Evolutionary conservation across 2,113 vertebrate genomes (phyloP).

Genomic region (Petrocephalus zakoni): DNA sequence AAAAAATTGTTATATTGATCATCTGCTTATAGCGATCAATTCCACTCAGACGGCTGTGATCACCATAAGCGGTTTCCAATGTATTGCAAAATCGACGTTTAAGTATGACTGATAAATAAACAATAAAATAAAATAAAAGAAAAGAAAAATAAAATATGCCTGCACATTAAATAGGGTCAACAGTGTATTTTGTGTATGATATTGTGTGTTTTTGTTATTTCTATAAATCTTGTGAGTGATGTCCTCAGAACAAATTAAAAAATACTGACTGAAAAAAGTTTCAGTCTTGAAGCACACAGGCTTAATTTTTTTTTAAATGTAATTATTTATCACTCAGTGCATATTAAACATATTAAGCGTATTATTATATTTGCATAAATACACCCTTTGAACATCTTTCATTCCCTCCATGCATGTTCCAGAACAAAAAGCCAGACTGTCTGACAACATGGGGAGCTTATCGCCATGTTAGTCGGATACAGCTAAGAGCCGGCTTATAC

Average conservation of each 20-base stretch:
- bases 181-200: neutral
- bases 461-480: neutral
- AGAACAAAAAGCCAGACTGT: neutral
- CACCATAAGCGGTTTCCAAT: too few species aligned
- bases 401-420: neutral
- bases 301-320: neutral
- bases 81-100: conserved; percentile 12
- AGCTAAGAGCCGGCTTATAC: neutral
- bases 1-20: too few species aligned
- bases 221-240: neutral
- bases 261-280: neutral
- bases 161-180: neutral
- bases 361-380: conserved; percentile 7
- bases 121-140: too few species aligned
- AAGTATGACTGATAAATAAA: conserved; percentile 1
- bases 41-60: too few species aligned
- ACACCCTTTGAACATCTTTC: neutral
- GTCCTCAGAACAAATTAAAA: neutral
- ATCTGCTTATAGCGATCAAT: too few species aligned
- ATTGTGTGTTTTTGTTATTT: neutral
- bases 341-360: conserved; percentile 1
- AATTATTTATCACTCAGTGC: neutral
- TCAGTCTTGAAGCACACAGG: neutral
- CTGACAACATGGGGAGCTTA: neutral
- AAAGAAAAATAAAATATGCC: neutral